Evolutionary conservation across 2,888 invertebrate species (phyloP), one percentile per base, ranked within the genome.

Genomic region (Tanypteryx hageni): DNA sequence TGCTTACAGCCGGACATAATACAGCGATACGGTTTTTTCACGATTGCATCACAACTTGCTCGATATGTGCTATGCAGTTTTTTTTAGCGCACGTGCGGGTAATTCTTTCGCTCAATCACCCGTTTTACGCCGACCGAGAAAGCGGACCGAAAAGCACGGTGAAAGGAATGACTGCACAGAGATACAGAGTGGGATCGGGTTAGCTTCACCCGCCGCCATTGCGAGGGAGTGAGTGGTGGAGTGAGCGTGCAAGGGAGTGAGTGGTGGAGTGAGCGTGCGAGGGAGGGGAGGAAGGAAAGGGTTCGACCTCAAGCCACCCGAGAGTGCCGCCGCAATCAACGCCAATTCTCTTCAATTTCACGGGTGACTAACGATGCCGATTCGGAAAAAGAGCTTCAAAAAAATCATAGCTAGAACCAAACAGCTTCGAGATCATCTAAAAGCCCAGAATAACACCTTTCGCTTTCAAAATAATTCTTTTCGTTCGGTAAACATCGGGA

Each of bases 281-380:
- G 56, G 3, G 57, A 1, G 31, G 44, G 64, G 64, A 64, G 64
- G 89, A 61, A 10, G 18, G 68, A 68, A 89, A 44, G 64, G 89
- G 64, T 64, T 68, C 89, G 89, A 89, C 89, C 89, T 64, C 61
- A 89, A 44, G 89, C 89, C 89, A 89, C 68, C 89, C 89, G 89
- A 64, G 59, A 89, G 89, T 64, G 89, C 64, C 64, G 89, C 18
- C 61, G 89, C 89, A 89, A 89, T 89, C 89, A 89, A 89, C 89
- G 89, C 89, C 89, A 89, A 89, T 89, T 89, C 89, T 44, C 64
- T 89, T 89, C 89, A 89, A 89, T 89, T 89, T 89, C 89, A 89
- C 89, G 89, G 89, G 64, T 89, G 89, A 44, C 89, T 89, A 68
- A 89, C 89, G 64, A 89, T 44, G 61, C 27, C 89, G 64, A 68